Percentiles rank a stretch among this genome's conserved stretches.
Evolutionary conservation across 2,888 invertebrate species (phyloP).

Genomic region (Xanthia icteritia): DNA sequence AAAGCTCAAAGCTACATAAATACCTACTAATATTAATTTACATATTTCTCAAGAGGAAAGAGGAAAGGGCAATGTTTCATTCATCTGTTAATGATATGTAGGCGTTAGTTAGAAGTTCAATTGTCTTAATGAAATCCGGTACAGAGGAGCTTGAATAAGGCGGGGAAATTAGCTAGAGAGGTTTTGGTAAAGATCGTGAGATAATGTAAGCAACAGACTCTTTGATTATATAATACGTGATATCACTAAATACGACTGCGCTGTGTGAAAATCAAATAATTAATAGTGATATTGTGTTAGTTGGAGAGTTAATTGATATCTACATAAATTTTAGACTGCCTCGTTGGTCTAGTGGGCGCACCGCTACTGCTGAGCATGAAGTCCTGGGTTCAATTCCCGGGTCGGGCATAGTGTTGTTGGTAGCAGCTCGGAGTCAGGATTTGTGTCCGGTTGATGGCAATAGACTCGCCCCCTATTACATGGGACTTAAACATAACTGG

Average conservation of each 20-base stretch:
- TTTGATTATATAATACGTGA: not conserved
- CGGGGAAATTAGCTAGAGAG: slow-evolving; percentile 18
- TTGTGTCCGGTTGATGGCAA: no score
- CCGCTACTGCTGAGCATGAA: no score
- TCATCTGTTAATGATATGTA: slow-evolving; percentile 52
- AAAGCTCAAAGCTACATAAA: slow-evolving; percentile 10
- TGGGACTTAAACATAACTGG: no score
- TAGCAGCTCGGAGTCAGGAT: no score
- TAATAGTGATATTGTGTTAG: no score
- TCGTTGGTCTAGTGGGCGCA: no score
- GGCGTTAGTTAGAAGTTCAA: slow-evolving; percentile 56
- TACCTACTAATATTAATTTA: slow-evolving; percentile 28
- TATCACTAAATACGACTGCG: not conserved
- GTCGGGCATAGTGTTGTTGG: no score
- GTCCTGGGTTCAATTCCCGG: no score
- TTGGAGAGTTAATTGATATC: no score
- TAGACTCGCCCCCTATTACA: no score
- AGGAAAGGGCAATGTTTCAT: slow-evolving; percentile 41
- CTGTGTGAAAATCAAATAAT: no score
- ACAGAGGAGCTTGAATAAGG: slow-evolving; percentile 1
- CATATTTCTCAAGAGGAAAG: slow-evolving; percentile 26
- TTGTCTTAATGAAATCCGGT: slow-evolving; percentile 61
- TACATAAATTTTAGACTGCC: no score
- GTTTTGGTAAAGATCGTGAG: not conserved
- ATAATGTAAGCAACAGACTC: not conserved